Conservation (phyloP, 2,113 vertebrate genomes). For the Bungarus multicinctus region DNA sequence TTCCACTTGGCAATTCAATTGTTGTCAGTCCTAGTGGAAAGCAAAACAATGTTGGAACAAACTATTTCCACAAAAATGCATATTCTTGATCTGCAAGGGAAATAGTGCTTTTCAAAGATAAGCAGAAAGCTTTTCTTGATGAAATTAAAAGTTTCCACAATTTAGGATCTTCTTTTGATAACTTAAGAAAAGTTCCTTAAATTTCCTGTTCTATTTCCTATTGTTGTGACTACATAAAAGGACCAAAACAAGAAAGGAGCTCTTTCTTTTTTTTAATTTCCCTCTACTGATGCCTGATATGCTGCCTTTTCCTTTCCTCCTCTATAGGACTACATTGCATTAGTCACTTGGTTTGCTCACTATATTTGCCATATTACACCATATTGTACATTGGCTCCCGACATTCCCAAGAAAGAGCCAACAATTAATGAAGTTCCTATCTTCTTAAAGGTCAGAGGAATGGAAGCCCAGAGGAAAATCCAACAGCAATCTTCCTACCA, state of each 20-base stretch:
- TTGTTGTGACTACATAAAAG: background rate
- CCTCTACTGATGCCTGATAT: background rate
- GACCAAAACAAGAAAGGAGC: background rate
- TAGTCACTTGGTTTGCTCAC: background rate
- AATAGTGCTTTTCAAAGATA: constrained; percentile 11
- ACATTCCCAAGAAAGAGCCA: background rate
- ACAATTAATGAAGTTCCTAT: background rate
- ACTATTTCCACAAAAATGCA: background rate
- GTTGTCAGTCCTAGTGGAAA: constrained; percentile 11
- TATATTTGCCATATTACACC: background rate
- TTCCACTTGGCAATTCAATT: background rate
- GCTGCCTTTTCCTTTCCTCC: background rate
- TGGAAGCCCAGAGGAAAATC: background rate
- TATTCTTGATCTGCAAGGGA: constrained; percentile 9
- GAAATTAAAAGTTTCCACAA: constrained; percentile 8
- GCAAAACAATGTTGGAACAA: background rate
- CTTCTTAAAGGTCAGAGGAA: background rate
- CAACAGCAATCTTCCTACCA: background rate
- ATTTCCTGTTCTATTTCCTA: background rate
- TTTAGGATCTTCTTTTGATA: background rate
- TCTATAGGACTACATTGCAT: background rate
- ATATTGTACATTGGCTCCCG: background rate
- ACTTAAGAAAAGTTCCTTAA: background rate
- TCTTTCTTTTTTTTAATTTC: background rate
- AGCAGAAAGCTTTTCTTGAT: constrained; percentile 8